phyloP scores from a whole-genome alignment of 2,113 vertebrate genomes.

The Phalacrocorax aristotelis region DNA sequence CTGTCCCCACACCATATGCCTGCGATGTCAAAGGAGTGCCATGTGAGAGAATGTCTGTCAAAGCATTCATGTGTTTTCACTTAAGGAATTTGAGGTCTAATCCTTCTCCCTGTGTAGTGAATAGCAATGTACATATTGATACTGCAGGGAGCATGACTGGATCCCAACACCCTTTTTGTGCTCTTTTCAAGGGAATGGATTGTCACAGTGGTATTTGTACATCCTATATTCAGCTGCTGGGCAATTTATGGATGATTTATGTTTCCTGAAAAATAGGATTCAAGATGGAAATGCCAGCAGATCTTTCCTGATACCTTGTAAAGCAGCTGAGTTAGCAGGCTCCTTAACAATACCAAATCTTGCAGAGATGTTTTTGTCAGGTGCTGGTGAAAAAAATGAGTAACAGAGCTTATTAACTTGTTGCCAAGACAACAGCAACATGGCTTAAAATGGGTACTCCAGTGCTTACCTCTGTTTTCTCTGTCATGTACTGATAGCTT shows the following conservation, averaged over 20 bases:
- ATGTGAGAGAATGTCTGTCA: neutral
- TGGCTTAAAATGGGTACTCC: conserved; percentile 18
- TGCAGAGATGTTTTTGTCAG: conserved; percentile 27
- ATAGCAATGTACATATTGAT: neutral
- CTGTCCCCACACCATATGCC: neutral
- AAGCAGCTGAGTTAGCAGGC: neutral
- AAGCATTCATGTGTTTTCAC: neutral
- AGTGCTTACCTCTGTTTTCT: conserved; percentile 30
- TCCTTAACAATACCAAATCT: conserved; percentile 20
- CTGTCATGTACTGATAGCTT: neutral
- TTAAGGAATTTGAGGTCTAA: neutral
- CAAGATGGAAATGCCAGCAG: neutral
- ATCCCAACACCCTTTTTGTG: neutral
- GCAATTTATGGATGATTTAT: neutral
- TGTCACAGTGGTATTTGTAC: neutral
- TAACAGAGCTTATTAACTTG: conserved; percentile 47
- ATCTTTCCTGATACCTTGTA: neutral
- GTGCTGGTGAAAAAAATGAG: conserved; percentile 11
- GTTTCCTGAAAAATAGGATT: neutral
- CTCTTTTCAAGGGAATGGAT: neutral
- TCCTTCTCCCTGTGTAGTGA: neutral
- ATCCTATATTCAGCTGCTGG: neutral
- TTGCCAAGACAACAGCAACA: conserved; percentile 54
- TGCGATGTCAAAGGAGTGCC: neutral
- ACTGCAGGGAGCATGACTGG: neutral